Evolutionary conservation across 2,797 vertebrate species (phyloP).

Genomic region (Pipistrellus pygmaeus): DNA sequence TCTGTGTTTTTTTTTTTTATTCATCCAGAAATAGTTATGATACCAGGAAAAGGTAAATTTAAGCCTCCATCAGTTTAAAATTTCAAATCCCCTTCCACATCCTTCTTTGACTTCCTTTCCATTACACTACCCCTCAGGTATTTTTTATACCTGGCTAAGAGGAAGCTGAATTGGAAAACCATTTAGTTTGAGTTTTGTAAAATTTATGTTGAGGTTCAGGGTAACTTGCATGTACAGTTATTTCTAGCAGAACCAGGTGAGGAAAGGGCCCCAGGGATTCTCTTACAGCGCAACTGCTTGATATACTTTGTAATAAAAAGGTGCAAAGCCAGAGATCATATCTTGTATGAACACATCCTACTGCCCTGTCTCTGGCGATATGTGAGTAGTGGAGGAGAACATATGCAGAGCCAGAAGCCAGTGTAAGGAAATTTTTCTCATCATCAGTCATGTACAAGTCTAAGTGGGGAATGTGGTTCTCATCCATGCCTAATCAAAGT

Average conservation of each 20-base stretch:
- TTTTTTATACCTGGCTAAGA: not conserved
- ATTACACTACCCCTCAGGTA: not conserved
- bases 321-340: not conserved
- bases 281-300: too few relatives aligned
- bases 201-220: not conserved
- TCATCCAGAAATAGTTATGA: not conserved
- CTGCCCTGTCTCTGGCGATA: not conserved
- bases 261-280: not conserved
- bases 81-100: not conserved
- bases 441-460: not conserved
- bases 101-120: not conserved
- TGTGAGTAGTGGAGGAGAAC: not conserved
- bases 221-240: not conserved
- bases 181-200: not conserved
- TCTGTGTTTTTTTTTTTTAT: not conserved
- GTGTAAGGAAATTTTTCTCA: not conserved
- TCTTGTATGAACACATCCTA: not conserved
- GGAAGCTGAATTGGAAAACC: not conserved
- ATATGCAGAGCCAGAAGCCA: not conserved
- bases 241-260: not conserved
- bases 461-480: not conserved
- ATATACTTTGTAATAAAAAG: not conserved
- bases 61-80: not conserved
- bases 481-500: not conserved
- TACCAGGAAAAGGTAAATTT: conserved; percentile 29